A percentile compares a stretch with the other conserved stretches of the same genome.
Conservation (phyloP, 2,888 invertebrate genomes). For the Petrolisthes manimaculis region DNA sequence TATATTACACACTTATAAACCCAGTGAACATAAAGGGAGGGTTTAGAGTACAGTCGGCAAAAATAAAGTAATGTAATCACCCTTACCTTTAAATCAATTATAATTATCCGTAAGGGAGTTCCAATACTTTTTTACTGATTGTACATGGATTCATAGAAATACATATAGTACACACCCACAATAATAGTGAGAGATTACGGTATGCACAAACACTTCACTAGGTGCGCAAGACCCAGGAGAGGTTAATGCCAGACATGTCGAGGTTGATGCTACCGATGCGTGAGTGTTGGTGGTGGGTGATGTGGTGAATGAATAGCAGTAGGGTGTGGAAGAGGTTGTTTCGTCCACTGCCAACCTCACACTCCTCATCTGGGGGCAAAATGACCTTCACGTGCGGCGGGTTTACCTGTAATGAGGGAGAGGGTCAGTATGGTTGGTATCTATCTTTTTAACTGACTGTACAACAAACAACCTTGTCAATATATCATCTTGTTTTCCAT, state of each 20-base stretch:
- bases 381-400: conserved; percentile 63
- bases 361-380: conserved; percentile 63
- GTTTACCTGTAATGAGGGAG: conserved; percentile 40
- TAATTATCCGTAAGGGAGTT: no score
- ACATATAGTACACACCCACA: no score
- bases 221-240: conserved; percentile 59
- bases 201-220: background rate
- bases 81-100: no score
- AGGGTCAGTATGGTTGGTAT: background rate
- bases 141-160: no score
- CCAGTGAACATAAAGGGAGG: no score
- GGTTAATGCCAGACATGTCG: conserved; percentile 61
- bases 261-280: conserved; percentile 63
- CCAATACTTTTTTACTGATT: no score
- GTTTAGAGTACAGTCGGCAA: no score
- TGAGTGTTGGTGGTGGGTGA: conserved; percentile 59
- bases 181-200: no score
- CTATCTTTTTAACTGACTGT: background rate
- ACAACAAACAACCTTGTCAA: background rate
- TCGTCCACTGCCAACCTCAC: conserved; percentile 76
- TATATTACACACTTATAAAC: no score
- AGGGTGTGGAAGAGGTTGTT: conserved; percentile 90
- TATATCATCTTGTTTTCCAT: background rate
- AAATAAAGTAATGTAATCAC: no score
- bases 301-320: conserved; percentile 78